These are phyloP conservation scores for Drosophila bunnanda DNA, from an alignment of 2,888 invertebrate species.

Conservation along the genomic window DNA sequence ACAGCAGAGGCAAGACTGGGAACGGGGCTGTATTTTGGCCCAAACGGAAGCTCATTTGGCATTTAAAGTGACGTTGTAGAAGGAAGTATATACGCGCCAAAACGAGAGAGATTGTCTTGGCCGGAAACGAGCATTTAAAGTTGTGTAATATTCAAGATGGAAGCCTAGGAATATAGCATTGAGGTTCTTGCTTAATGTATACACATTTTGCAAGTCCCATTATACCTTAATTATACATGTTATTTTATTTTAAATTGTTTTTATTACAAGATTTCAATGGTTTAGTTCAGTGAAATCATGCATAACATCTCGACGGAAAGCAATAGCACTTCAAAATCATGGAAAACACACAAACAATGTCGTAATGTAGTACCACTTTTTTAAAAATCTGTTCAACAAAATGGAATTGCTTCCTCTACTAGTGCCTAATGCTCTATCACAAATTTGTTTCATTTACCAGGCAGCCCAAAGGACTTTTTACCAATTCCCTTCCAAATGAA, in stretches of 20 bases:
- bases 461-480: constrained; percentile 22
- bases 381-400: constrained; percentile 36
- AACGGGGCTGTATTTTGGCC: background rate
- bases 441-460: constrained; percentile 10
- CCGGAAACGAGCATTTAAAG: constrained; percentile 37
- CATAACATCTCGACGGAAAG: background rate
- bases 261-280: background rate
- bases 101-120: background rate
- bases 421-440: constrained; percentile 9
- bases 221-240: background rate
- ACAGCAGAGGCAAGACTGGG: background rate
- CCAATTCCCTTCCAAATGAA: constrained; percentile 31
- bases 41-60: constrained; percentile 37
- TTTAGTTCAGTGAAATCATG: background rate
- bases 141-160: constrained; percentile 19
- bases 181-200: background rate
- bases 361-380: constrained; percentile 6
- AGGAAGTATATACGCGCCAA: constrained; percentile 6
- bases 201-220: no score
- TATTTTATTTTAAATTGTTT: background rate
- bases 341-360: constrained; percentile 3
- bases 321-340: background rate
- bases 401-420: constrained; percentile 16
- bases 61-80: constrained; percentile 20
- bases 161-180: constrained; percentile 2